phyloP scores from a whole-genome alignment of 1,140 invertebrate genomes.

The Cataglyphis hispanica region DNA sequence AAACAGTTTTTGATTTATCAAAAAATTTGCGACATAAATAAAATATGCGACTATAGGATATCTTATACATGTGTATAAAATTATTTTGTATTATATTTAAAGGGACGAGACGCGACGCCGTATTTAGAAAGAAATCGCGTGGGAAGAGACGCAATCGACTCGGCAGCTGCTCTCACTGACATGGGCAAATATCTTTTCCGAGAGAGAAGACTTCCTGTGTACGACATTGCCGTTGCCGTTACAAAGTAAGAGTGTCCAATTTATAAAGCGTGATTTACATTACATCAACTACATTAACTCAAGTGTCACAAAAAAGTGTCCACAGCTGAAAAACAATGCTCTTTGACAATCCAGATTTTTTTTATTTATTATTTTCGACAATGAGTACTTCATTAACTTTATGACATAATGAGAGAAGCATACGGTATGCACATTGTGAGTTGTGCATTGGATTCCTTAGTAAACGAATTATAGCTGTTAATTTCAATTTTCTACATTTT shows the following conservation, averaged over 20 bases:
- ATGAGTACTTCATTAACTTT: not conserved
- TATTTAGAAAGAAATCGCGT: conserved; percentile 97
- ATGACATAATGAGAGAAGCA: conserved; percentile 5
- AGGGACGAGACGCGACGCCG: conserved; percentile 97
- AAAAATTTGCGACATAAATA: too few relatives aligned
- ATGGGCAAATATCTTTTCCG: conserved; percentile 99
- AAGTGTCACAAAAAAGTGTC: not conserved
- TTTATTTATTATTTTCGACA: conserved; percentile 11
- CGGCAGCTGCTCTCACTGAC: conserved; percentile 96
- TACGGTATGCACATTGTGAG: not conserved
- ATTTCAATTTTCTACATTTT: not conserved
- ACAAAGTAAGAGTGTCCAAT: conserved; percentile 93
- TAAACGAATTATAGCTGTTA: not conserved
- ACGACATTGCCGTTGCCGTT: conserved; percentile 97
- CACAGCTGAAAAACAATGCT: not conserved
- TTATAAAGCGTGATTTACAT: not conserved
- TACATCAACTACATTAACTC: not conserved
- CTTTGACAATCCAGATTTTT: not conserved
- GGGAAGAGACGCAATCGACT: conserved; percentile 97
- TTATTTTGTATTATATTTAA: conserved; percentile 80
- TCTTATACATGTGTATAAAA: not conserved
- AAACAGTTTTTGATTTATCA: too few relatives aligned
- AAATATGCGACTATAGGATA: not conserved
- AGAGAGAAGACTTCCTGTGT: conserved; percentile 96
- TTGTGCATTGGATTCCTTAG: conserved; percentile 25